Percentiles rank a stretch among this genome's conserved stretches.
Conservation (phyloP, 2,797 vertebrate genomes). For the Linurgus olivaceus region DNA sequence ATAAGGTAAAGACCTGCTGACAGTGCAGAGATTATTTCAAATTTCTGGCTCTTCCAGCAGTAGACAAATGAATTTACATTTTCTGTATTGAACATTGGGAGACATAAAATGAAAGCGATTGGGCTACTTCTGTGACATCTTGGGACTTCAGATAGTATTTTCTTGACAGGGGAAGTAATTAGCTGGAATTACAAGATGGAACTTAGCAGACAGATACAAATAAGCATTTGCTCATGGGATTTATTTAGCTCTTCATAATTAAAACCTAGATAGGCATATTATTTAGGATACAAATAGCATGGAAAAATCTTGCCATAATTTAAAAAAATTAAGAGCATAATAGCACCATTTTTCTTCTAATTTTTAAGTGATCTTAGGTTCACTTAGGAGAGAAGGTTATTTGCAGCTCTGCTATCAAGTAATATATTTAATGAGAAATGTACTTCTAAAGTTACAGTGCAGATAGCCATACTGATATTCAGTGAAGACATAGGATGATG, state of each 20-base stretch:
- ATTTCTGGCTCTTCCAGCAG: slow-evolving; percentile 38
- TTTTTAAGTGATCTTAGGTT: neutral
- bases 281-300: neutral
- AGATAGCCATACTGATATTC: neutral
- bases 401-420: neutral
- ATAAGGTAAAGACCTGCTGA: slow-evolving; percentile 44
- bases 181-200: slow-evolving; percentile 49
- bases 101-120: neutral
- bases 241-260: slow-evolving; percentile 40
- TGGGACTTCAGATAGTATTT: slow-evolving; percentile 39
- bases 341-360: neutral
- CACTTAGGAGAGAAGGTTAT: neutral
- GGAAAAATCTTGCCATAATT: neutral
- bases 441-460: neutral
- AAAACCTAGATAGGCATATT: slow-evolving; percentile 34
- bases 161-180: slow-evolving; percentile 63
- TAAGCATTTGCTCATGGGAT: neutral
- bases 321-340: neutral
- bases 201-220: slow-evolving; percentile 28
- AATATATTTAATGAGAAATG: neutral
- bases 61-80: slow-evolving; percentile 27
- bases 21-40: slow-evolving; percentile 47
- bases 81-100: neutral
- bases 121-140: neutral
- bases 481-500: neutral